Conservation (phyloP, 2,797 vertebrate genomes). For the Chrosomus eos region DNA sequence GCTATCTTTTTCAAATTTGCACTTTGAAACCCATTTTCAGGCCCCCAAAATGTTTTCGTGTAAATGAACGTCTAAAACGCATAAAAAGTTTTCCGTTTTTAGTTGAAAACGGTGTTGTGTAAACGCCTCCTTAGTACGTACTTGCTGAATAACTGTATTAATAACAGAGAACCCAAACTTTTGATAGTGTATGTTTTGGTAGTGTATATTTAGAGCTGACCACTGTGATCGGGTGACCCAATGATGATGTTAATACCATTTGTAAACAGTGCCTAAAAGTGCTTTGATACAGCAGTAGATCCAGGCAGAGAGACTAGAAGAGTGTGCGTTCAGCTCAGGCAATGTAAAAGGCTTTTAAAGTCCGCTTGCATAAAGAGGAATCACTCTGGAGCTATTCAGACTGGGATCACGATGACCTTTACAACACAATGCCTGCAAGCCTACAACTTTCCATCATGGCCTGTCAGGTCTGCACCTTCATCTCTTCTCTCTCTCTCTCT, state of each 20-base stretch:
- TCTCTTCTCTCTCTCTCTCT: neutral
- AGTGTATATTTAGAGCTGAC: neutral
- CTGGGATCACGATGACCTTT: slow-evolving; percentile 70
- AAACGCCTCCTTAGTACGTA: neutral
- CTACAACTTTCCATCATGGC: slow-evolving; percentile 71
- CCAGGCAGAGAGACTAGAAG: neutral
- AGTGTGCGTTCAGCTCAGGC: slow-evolving; percentile 47
- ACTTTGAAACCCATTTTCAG: neutral
- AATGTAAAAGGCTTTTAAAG: slow-evolving; percentile 75
- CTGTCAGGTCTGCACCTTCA: slow-evolving; percentile 55
- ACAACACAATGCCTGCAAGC: slow-evolving; percentile 67
- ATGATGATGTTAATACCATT: slow-evolving; percentile 6
- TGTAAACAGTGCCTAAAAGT: slow-evolving; percentile 6
- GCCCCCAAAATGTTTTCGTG: neutral
- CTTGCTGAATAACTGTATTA: neutral
- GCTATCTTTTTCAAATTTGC: neutral
- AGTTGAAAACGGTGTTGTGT: neutral
- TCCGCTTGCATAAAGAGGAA: slow-evolving; percentile 71
- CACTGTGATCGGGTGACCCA: neutral
- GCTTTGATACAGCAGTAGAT: slow-evolving; percentile 14
- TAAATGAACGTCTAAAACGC: no score
- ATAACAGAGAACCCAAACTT: neutral
- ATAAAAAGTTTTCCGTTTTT: neutral
- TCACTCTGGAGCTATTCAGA: slow-evolving; percentile 72
- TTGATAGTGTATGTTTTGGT: no score